phyloP scores from a whole-genome alignment of 2,888 invertebrate species.

The Theretra japonica region DNA sequence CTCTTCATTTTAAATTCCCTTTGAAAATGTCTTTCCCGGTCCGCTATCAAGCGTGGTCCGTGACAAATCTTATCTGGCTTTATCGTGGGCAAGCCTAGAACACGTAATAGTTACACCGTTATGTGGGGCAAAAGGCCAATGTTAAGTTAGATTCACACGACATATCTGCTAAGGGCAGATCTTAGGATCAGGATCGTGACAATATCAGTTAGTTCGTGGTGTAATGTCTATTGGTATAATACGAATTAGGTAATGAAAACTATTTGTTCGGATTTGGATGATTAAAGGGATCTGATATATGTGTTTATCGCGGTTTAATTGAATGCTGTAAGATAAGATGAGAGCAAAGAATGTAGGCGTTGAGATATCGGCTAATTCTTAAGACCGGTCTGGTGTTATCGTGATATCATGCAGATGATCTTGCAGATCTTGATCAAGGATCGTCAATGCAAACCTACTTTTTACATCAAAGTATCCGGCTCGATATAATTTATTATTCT shows the following conservation, averaged over 20 bases:
- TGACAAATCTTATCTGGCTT: conserved; percentile 25
- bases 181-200: conserved; percentile 71
- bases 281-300: too few species aligned
- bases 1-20: conserved; percentile 26
- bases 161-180: conserved; percentile 62
- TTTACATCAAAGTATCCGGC: background rate
- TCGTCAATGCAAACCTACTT: background rate
- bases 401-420: background rate
- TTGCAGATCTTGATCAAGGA: background rate
- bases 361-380: conserved; percentile 17
- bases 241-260: background rate
- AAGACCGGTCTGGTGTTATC: background rate
- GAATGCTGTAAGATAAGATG: background rate
- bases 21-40: conserved; percentile 4
- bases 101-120: conserved; percentile 47
- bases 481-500: background rate
- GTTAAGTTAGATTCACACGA: conserved; percentile 46
- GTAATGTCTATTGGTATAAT: conserved; percentile 41
- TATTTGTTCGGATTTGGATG: too few species aligned
- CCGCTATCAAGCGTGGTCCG: conserved; percentile 11
- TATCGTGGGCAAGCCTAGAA: conserved; percentile 19
- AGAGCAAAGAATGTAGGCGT: background rate
- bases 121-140: conserved; percentile 45
- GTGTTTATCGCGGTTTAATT: background rate
- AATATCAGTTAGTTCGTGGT: conserved; percentile 68